Evolutionary conservation across 2,113 vertebrate genomes (phyloP), one percentile per base, ranked within the genome.

Genomic region (Anhinga anhinga): DNA sequence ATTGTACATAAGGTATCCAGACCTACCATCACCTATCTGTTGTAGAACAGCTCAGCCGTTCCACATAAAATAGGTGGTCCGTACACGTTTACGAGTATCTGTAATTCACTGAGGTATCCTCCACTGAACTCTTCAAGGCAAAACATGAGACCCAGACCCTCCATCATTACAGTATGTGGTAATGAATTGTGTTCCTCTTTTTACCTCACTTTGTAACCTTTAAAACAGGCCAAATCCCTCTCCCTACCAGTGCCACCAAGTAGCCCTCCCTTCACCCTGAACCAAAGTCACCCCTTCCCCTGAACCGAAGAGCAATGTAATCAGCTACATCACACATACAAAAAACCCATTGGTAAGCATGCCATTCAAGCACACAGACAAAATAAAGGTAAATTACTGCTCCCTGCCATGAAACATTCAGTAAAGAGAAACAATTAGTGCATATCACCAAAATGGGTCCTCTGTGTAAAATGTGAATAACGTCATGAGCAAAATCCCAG

Each of bases 301-400:
- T 45, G 25, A 87, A 69, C 17, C 9, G 65, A 55, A 61, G 12
- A 44, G 16, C 38, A 44, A 3, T 27, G 10, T n/a, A 59, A 62
- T 62, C 50, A 58, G 3, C 23, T 67, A 3, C 17, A 23, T 18
- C 53, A 26, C 7, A 34, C 36, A 61, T 4, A 36, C 13, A 36
- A 67, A 16, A 27, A 38, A 20, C 4, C 4, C 21, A 14, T 15
- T 71, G n/a, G 18, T 42, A 82, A 67, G 16, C 0, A 0, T 30
- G 25, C 11, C 30, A 58, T 67, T 76, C 49, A 77, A 50, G 8
- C 5, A 63, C 22, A 25, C 3, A 76, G 14, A 25, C 9, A 79
- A 42, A 88, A 52, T 20, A 72, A 55, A 72, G 11, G 20, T 69
- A 69, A 69, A 59, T 67, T 71, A 40, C 47, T 69, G 26, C 52